Base-by-base conservation (phyloP, 2,888 invertebrate genomes). In the Drosophila meridionalis region DNA sequence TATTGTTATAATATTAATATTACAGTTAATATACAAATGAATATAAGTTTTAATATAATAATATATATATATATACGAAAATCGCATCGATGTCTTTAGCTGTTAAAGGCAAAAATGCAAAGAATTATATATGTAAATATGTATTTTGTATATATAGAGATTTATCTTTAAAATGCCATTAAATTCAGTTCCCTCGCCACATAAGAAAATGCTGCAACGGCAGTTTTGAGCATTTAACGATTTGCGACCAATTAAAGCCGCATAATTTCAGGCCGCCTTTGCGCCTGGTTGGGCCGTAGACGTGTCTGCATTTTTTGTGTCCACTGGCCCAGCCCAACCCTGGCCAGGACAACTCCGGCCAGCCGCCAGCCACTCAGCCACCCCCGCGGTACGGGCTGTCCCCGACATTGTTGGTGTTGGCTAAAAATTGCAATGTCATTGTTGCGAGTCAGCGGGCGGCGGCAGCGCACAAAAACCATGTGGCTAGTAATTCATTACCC, bases 401-500 rank as follows among this genome's bases (percentile, higher is more conserved):
- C 74, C 80, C 79, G 77, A 77, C 80, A 77, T 70, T 82, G 77
- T 72, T 77, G 74, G 72, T 66, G 71, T 72, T 63, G 69, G 72
- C 82, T 82, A 81, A 81, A 81, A 81, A 81, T 79, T 80, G 78
- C 78, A 87, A 79, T 87, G 86, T 81, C 85, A 85, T 75, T 78
- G 76, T 80, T 82, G 61, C 82, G 78, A 84, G 78, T 65, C 87
- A 79, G 79, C 86, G 75, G 82, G 82, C 71, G 69, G 63, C 38
- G 69, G 63, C 38, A 70, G 70, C 26, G 63, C 64, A 82, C 82
- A 78, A 82, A 82, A 82, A 83, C 73, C 84, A 85, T 85, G 85
- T 85, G 88, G 85, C 86, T 85, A 88, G 85, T 85, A 85, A 85
- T 85, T 81, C 81, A 85, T 69, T 85, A 85, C 88, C 88, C 85